phyloP scores from a whole-genome alignment of 2,888 invertebrate genomes.

The Leucophenga maculata region DNA sequence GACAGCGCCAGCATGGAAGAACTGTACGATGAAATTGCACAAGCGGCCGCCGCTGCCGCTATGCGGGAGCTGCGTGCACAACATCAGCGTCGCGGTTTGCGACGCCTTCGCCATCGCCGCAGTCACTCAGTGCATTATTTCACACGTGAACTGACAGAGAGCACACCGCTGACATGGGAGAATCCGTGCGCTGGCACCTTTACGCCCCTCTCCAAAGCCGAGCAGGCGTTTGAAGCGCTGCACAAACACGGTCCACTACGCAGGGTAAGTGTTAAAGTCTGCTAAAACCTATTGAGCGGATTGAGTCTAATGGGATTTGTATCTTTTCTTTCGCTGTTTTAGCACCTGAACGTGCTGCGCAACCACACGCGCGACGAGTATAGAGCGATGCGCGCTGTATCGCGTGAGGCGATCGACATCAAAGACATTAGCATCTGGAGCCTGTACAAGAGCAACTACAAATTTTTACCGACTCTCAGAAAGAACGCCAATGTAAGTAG shows the following conservation, averaged over 20 bases:
- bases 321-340: constrained; percentile 25
- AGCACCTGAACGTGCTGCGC: constrained; percentile 49
- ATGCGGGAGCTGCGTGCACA: constrained; percentile 40
- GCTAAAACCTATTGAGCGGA: too few relatives aligned
- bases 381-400: constrained; percentile 25
- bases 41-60: constrained; percentile 44
- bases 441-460: constrained; percentile 53
- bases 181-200: constrained; percentile 66
- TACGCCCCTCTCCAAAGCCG: constrained; percentile 27
- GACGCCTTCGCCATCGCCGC: constrained; percentile 47
- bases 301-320: background rate
- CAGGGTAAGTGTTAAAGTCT: constrained; percentile 31
- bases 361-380: constrained; percentile 45
- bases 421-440: constrained; percentile 54
- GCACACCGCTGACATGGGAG: constrained; percentile 58
- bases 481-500: constrained; percentile 57
- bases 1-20: constrained; percentile 28
- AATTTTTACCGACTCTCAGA: constrained; percentile 64
- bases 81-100: constrained; percentile 21
- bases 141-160: constrained; percentile 28
- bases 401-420: constrained; percentile 43
- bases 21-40: constrained; percentile 44
- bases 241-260: constrained; percentile 33
- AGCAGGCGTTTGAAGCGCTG: constrained; percentile 7
- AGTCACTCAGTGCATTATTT: constrained; percentile 43